These are phyloP conservation scores for Meteorus sp. DNA, from an alignment of 1,140 invertebrate genomes.

Conservation along the genomic window DNA sequence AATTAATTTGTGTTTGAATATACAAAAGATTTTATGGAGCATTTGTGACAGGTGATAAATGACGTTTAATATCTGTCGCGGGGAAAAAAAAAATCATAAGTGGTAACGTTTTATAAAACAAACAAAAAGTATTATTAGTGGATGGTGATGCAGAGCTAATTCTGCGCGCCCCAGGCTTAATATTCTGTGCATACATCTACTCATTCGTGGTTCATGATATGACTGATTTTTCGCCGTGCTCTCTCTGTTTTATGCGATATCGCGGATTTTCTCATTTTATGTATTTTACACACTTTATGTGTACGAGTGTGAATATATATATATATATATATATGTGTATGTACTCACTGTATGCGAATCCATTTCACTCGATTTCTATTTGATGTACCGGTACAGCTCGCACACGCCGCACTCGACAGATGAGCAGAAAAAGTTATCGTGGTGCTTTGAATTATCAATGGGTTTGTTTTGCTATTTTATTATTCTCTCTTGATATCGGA, in stretches of 20 bases:
- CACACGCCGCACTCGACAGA: conserved; percentile 37
- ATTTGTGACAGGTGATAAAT: conserved; percentile 25
- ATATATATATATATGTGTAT: conserved; percentile 28
- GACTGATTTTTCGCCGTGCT: conserved; percentile 13
- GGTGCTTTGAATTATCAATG: conserved; percentile 50
- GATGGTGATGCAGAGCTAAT: conserved; percentile 38
- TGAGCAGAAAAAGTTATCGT: conserved; percentile 46
- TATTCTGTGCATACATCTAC: too few relatives aligned
- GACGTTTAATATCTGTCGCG: conserved; percentile 2
- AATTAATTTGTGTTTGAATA: neutral
- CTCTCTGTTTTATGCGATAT: too few relatives aligned
- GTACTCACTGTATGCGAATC: conserved; percentile 34
- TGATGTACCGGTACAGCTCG: conserved; percentile 44
- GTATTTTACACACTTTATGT: too few relatives aligned
- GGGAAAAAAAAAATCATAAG: conserved; percentile 18
- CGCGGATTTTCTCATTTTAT: too few relatives aligned
- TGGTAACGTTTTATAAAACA: conserved; percentile 16
- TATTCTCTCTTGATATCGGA: conserved; percentile 13
- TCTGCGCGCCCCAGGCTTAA: conserved; percentile 33
- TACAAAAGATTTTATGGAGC: conserved; percentile 1
- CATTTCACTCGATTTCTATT: conserved; percentile 54
- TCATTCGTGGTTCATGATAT: too few relatives aligned
- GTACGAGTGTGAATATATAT: too few relatives aligned
- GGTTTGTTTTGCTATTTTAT: conserved; percentile 34
- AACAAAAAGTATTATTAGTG: conserved; percentile 38